Evolutionary conservation across 2,113 vertebrate species (phyloP), one percentile per base, ranked within the genome.

Genomic region (Campylomormyrus tamandua): DNA sequence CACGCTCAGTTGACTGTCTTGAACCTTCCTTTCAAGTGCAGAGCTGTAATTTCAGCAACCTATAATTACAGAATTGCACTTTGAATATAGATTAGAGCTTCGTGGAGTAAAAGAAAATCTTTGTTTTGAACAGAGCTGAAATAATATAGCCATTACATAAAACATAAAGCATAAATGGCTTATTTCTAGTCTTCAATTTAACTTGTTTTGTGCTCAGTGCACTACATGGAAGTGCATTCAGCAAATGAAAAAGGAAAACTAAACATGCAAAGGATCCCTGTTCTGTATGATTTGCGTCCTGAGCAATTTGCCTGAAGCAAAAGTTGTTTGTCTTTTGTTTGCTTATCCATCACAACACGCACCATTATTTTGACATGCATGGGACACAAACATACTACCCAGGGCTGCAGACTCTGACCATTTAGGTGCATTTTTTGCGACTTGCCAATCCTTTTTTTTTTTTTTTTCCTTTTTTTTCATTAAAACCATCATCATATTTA

Each of bases 21-120:
- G 53, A 88, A 88, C 87, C 87, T 48, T 56, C 56, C 56, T 88
- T 88, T 88, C 87, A 42, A 88, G 87, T 45, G 35, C 53, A 62
- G 87, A 31, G 13, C 56, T 88, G 56, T 88, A 66, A 88, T 62
- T 88, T 62, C 21, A 21, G 45, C 53, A 66, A 5, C 53, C 56
- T 88, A n/a, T 62, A 88, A 88, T 88, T 88, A 88, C 17, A 88
- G 35, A 66, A 62, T 27, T 66, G 35, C 42, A 58, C 87, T 87
- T 56, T 88, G 87, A 88, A 62, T 46, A 42, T 88, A 39, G 35
- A 66, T 88, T 84, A 13, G 35, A 84, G 83, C 21, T 46, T 83
- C 17, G 1, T 24, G 15, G 39, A 46, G 15, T 48, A 48, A 46
- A 39, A 84, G 83, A 84, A 84, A 80, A 39, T 80, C 31, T 80